Evolutionary conservation across 2,888 invertebrate species (phyloP).

Genomic region (Erpobdella octoculata): DNA sequence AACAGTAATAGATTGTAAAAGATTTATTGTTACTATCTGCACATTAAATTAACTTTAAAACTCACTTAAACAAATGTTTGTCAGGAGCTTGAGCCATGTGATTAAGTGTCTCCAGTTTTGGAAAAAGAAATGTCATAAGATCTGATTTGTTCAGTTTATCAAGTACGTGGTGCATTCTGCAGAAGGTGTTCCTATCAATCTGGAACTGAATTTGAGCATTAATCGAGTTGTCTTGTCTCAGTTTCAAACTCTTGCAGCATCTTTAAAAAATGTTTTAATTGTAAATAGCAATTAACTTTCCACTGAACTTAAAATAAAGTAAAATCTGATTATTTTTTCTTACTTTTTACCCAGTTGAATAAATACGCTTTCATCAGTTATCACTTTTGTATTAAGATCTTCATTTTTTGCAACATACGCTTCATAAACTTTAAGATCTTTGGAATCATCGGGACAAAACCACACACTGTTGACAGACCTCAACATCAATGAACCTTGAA

Average conservation of each 20-base stretch:
- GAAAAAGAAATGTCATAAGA: conserved; percentile 8
- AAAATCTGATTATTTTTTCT: no score
- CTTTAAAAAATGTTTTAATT: conserved; percentile 15
- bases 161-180: conserved; percentile 46
- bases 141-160: conserved; percentile 39
- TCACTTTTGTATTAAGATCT: conserved; percentile 37
- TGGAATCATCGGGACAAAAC: conserved; percentile 25
- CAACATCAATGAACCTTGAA: conserved; percentile 40
- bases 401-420: conserved; percentile 43
- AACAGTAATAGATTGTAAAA: no score
- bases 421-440: conserved; percentile 41
- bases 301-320: no score
- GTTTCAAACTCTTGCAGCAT: conserved; percentile 39
- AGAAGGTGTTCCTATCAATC: conserved; percentile 46
- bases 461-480: conserved; percentile 34
- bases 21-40: no score
- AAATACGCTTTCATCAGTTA: neutral
- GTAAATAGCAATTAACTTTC: no score
- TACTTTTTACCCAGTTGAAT: neutral
- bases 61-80: neutral
- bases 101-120: no score
- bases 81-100: neutral
- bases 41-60: no score
- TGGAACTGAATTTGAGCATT: conserved; percentile 49
- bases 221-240: conserved; percentile 37